Base-by-base conservation (phyloP, 2,113 vertebrate species). In the Cyprinodon tularosa region DNA sequence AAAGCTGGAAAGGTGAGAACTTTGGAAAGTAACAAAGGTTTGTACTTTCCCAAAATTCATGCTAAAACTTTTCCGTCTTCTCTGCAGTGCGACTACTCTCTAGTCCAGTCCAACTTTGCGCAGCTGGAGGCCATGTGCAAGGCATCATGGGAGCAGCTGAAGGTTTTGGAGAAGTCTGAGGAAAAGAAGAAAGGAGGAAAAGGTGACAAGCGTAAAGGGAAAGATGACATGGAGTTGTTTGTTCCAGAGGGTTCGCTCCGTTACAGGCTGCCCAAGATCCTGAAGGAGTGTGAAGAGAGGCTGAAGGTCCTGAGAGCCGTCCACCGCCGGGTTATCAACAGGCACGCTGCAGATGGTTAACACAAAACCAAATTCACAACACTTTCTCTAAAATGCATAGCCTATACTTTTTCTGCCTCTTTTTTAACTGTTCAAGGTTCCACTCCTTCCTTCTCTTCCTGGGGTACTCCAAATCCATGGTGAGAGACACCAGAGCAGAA, bases 361-460 rank as follows among this genome's bases (percentile, higher is more conserved):
- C 4, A 40, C 29, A 50, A 7, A 45, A n/a, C 61, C 17, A 8
- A 59, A 13, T 7, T 3, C n/a, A 5, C 2, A 39, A 39, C 10
- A 14, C 44, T 12, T 44, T n/a, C 6, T 5, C n/a, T 59, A 22
- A 11, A 0, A 68, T 2, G 1, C 59, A 57, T 4, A 44, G 3
- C 68, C 14, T 71, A 9, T 29, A 14, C 6, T 47, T 59, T 70
- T 9, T 6, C 20, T 66, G n/a, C 3, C 12, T 3, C 0, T n/a
- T 60, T 15, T 53, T n/a, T 17, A 12, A 2, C 17, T 40, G 14
- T 44, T 74, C 1, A 71, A 95, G 95, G 80, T 95, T 94, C 85
- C 93, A 95, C 88, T 93, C 93, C 1, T 95, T 95, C 88, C 92
- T 95, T 57, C 66, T 95, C 12, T 95, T 94, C 74, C 84, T 95